phyloP scores from a whole-genome alignment of 2,113 vertebrate genomes.

The Saccopteryx leptura region DNA sequence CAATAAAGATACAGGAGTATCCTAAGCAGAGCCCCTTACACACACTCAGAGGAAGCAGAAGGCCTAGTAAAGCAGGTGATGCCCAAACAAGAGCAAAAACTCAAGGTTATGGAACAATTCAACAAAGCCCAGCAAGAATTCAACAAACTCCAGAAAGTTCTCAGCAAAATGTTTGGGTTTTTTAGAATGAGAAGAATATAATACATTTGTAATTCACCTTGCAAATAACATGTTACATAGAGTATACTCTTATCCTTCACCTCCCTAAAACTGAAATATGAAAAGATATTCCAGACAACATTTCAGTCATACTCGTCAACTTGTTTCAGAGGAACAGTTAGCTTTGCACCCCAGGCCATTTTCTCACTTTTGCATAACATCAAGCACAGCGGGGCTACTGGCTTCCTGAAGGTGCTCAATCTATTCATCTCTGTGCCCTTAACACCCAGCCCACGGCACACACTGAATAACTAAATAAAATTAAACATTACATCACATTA shows the following conservation, averaged over 20 bases:
- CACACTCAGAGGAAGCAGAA: background rate
- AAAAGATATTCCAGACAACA: conserved; percentile 12
- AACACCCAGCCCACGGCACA: background rate
- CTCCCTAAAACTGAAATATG: background rate
- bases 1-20: background rate
- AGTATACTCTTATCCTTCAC: background rate
- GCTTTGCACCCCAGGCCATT: background rate
- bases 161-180: background rate
- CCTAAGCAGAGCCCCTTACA: background rate
- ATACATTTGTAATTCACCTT: background rate
- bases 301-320: background rate
- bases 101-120: background rate
- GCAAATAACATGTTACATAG: background rate
- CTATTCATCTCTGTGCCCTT: background rate
- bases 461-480: background rate
- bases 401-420: background rate
- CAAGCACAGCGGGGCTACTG: background rate
- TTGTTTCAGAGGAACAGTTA: background rate
- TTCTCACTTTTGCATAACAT: background rate
- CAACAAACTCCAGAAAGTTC: background rate
- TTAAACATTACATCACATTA: background rate
- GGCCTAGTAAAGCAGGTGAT: background rate
- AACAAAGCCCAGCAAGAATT: background rate
- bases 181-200: background rate
- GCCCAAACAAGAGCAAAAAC: background rate